These are phyloP conservation scores for Patella pellucida DNA, from an alignment of 2,888 invertebrate species.

Conservation along the genomic window DNA sequence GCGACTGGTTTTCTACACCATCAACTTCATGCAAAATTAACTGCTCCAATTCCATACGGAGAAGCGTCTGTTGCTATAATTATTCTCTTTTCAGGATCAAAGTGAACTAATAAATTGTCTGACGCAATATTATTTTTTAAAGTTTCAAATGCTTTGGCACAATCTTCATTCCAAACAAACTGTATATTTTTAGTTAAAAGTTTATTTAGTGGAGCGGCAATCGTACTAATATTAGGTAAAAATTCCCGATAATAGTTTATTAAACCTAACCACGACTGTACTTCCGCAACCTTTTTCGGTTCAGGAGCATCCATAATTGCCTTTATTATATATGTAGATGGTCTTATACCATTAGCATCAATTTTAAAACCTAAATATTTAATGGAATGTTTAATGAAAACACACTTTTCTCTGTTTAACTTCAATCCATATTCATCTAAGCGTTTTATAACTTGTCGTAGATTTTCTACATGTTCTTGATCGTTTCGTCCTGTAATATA, in stretches of 20 bases:
- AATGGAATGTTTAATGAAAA: conserved; percentile 13
- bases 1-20: conserved; percentile 15
- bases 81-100: conserved; percentile 41
- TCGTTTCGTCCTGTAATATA: conserved; percentile 19
- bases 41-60: no score
- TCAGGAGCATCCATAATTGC: conserved; percentile 46
- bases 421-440: conserved; percentile 14
- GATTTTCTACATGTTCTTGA: conserved; percentile 15
- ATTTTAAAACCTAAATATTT: conserved; percentile 26
- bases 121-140: conserved; percentile 39
- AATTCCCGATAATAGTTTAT: conserved; percentile 10
- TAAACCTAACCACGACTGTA: conserved; percentile 38
- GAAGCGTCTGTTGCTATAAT: no score
- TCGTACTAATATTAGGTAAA: conserved; percentile 12
- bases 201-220: conserved; percentile 20
- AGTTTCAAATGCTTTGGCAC: conserved; percentile 30
- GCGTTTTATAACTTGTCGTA: conserved; percentile 13
- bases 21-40: no score
- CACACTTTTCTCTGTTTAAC: conserved; percentile 23
- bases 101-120: conserved; percentile 45
- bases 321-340: conserved; percentile 37
- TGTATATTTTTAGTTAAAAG: conserved; percentile 28
- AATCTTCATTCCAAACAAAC: conserved; percentile 36
- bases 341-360: conserved; percentile 26
- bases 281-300: conserved; percentile 44